Evolutionary conservation across 2,797 vertebrate genomes (phyloP).

Genomic region (Macrochelys suwanniensis): DNA sequence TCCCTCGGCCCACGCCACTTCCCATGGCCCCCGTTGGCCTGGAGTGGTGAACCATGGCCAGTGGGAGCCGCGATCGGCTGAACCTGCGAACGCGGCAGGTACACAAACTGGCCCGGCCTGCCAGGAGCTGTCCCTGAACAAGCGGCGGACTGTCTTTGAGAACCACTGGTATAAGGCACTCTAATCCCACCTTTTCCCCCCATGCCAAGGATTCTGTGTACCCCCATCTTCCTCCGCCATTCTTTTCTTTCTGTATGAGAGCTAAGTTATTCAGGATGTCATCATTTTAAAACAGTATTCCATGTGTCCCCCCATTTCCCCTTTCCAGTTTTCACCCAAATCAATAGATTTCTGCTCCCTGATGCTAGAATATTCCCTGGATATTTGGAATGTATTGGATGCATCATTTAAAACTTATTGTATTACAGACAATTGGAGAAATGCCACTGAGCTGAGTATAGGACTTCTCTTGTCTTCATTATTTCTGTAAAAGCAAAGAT

Average conservation of each 20-base stretch:
- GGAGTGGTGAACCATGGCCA: too few relatives aligned
- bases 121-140: too few relatives aligned
- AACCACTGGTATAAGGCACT: too few relatives aligned
- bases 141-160: too few relatives aligned
- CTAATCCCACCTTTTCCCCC: neutral
- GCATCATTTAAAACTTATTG: neutral
- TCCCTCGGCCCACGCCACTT: too few relatives aligned
- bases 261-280: neutral
- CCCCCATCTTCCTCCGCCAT: too few relatives aligned
- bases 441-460: neutral
- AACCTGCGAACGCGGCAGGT: too few relatives aligned
- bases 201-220: fast-evolving
- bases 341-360: neutral
- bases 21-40: too few relatives aligned
- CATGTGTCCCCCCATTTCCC: neutral
- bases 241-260: neutral
- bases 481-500: neutral
- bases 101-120: too few relatives aligned
- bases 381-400: neutral
- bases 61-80: too few relatives aligned
- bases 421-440: neutral
- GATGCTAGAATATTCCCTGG: neutral
- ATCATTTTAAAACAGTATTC: neutral
- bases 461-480: neutral
- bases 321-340: neutral